These are phyloP conservation scores for Tortricodes alternella DNA, from an alignment of 2,888 invertebrate genomes.

Conservation along the genomic window DNA sequence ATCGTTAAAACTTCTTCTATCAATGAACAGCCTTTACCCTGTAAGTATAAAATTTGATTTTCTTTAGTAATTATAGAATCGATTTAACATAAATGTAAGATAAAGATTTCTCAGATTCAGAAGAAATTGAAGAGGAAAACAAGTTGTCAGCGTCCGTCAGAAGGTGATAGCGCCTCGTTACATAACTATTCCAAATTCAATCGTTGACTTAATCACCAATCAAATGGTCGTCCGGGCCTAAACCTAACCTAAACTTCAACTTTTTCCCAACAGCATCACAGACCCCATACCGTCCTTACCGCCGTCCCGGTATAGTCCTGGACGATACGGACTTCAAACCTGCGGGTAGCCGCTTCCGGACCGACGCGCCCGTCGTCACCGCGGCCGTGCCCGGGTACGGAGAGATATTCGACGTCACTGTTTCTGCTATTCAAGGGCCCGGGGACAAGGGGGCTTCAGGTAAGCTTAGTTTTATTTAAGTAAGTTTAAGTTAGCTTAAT, in stretches of 20 bases:
- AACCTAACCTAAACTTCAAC: too few relatives aligned
- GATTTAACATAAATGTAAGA: too few relatives aligned
- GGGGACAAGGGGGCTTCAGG: constrained; percentile 77
- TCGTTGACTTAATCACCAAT: too few relatives aligned
- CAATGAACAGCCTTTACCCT: constrained; percentile 59
- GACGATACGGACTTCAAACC: constrained; percentile 93
- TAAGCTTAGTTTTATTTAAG: constrained; percentile 37
- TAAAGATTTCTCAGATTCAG: too few relatives aligned
- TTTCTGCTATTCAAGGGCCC: constrained; percentile 93
- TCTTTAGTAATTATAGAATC: neutral
- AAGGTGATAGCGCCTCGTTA: too few relatives aligned
- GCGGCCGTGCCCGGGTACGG: constrained; percentile 81
- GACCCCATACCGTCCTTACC: constrained; percentile 84
- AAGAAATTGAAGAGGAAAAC: too few relatives aligned
- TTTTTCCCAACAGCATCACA: constrained; percentile 59
- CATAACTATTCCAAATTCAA: too few relatives aligned
- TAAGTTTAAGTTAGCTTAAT: neutral
- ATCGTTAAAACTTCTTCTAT: constrained; percentile 61
- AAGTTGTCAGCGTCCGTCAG: too few relatives aligned
- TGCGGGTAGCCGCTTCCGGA: constrained; percentile 73
- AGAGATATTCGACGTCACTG: constrained; percentile 94
- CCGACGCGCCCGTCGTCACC: constrained; percentile 72
- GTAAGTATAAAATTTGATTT: constrained; percentile 50
- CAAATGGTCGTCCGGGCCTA: too few relatives aligned
- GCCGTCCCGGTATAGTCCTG: constrained; percentile 92